Conservation (phyloP, 2,888 invertebrate genomes). For the Abrostola tripartita region DNA sequence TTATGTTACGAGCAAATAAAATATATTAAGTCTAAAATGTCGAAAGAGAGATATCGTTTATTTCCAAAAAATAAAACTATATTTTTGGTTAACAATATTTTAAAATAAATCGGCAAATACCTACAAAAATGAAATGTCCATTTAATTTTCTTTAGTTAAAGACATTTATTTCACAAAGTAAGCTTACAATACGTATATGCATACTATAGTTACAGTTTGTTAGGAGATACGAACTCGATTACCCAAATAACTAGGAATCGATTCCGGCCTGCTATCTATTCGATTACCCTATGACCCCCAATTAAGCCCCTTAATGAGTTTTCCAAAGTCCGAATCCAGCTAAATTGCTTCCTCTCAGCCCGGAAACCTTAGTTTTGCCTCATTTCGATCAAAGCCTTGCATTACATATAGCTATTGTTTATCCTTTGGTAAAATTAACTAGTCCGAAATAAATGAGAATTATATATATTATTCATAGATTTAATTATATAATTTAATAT, state of each 20-base stretch:
- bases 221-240: slow-evolving; percentile 14
- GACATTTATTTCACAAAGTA: neutral
- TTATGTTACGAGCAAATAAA: neutral
- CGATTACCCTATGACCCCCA: slow-evolving; percentile 34
- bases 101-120: too few species aligned
- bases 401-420: slow-evolving; percentile 16
- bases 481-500: neutral
- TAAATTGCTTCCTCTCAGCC: slow-evolving; percentile 18
- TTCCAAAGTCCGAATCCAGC: slow-evolving; percentile 23
- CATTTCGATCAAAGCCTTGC: slow-evolving; percentile 10
- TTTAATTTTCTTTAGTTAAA: too few species aligned
- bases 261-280: slow-evolving; percentile 34
- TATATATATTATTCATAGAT: neutral
- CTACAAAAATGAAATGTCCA: too few species aligned
- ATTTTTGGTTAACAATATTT: too few species aligned
- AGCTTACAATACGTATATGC: neutral
- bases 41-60: too few species aligned
- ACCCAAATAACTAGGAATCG: slow-evolving; percentile 18
- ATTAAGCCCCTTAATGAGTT: slow-evolving; percentile 41
- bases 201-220: slow-evolving; percentile 1
- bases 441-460: neutral
- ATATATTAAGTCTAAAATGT: neutral
- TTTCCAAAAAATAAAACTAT: too few species aligned
- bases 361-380: slow-evolving; percentile 15
- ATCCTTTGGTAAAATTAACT: slow-evolving; percentile 6